Percentiles rank a stretch among this genome's conserved stretches.
Conservation (phyloP, 2,888 invertebrate species). For the Lithophane socia region DNA sequence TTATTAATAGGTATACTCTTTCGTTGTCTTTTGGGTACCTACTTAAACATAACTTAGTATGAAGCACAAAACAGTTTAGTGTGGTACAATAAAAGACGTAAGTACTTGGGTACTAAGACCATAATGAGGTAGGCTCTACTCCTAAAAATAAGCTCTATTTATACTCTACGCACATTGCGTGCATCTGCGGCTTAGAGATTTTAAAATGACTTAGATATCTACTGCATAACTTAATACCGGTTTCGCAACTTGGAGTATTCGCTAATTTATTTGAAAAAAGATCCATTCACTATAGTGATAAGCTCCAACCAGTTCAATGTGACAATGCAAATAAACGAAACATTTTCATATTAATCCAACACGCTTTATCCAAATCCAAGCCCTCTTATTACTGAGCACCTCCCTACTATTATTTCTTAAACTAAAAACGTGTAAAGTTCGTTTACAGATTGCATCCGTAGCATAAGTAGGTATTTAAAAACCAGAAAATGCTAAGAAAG, state of each 20-base stretch:
- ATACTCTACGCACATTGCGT: constrained; percentile 2
- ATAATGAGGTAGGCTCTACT: background rate
- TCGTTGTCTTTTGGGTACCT: no score
- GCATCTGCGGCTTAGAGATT: constrained; percentile 13
- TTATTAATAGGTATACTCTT: background rate
- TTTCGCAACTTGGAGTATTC: constrained; percentile 15
- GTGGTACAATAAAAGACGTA: background rate
- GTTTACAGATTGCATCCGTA: background rate
- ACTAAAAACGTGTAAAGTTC: background rate
- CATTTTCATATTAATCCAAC: constrained; percentile 6
- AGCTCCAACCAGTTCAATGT: background rate
- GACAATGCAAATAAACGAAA: background rate
- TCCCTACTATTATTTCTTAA: background rate
- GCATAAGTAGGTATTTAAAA: background rate
- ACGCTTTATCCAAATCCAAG: background rate
- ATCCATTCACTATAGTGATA: background rate
- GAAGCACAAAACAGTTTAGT: background rate
- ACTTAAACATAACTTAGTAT: background rate
- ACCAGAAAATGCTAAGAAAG: constrained; percentile 3
- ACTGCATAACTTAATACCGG: constrained; percentile 33
- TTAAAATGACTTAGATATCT: constrained; percentile 25
- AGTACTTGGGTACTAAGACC: background rate
- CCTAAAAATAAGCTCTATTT: constrained; percentile 10
- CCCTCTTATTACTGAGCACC: background rate
- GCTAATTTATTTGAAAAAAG: background rate